A percentile compares a stretch with the other conserved stretches of the same genome.
phyloP scores from a whole-genome alignment of 2,888 invertebrate species.

The Zaprionus obscuricornis region DNA sequence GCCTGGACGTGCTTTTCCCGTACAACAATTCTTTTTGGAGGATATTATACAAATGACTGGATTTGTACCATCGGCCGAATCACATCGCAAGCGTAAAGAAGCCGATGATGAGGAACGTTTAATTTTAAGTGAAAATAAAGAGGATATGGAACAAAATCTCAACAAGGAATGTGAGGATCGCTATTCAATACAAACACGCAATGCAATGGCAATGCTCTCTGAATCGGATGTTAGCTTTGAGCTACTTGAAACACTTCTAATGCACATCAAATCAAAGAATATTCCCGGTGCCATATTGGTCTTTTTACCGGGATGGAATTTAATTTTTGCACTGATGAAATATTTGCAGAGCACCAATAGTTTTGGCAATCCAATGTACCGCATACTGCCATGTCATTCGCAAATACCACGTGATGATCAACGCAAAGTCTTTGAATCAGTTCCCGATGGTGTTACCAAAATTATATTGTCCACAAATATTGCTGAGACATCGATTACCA shows the following conservation, averaged over 20 bases:
- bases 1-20: constrained; percentile 93
- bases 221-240: constrained; percentile 97
- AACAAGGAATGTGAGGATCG: constrained; percentile 86
- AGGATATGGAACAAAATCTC: constrained; percentile 89
- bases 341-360: constrained; percentile 89
- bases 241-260: constrained; percentile 91
- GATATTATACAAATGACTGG: constrained; percentile 94
- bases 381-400: constrained; percentile 97
- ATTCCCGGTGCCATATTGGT: constrained; percentile 94
- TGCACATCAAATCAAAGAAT: constrained; percentile 86
- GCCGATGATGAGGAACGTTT: constrained; percentile 86
- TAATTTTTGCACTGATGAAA: constrained; percentile 96
- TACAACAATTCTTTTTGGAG: constrained; percentile 95
- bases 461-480: constrained; percentile 99
- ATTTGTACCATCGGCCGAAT: constrained; percentile 91
- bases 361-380: constrained; percentile 88
- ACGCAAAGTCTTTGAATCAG: constrained; percentile 94
- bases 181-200: constrained; percentile 87
- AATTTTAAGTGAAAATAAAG: constrained; percentile 86
- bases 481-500: constrained; percentile 99
- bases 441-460: constrained; percentile 93
- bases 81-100: constrained; percentile 88
- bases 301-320: constrained; percentile 98
- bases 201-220: constrained; percentile 89
- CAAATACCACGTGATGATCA: constrained; percentile 98